These are phyloP conservation scores for Mus spretus DNA, from an alignment of 2,797 vertebrate genomes.

Conservation along the genomic window DNA sequence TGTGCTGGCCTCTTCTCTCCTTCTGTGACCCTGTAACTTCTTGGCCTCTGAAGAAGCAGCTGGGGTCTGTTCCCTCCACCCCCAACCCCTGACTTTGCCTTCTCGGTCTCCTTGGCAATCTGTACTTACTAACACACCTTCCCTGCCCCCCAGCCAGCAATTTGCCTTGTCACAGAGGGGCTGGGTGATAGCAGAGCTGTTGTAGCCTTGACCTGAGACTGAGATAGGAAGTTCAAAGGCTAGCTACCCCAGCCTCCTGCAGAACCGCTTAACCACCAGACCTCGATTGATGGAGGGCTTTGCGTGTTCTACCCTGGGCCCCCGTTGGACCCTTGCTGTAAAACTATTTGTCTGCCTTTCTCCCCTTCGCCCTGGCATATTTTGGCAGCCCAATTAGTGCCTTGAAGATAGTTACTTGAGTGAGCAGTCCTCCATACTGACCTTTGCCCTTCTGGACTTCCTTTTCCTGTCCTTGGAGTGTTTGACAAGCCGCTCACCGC, in stretches of 20 bases:
- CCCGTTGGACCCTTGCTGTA: slow-evolving; percentile 67
- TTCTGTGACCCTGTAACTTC: not conserved
- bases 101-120: not conserved
- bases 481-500: slow-evolving; percentile 76
- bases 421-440: slow-evolving; percentile 37
- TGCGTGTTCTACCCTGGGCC: not conserved
- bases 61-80: not conserved
- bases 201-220: not conserved
- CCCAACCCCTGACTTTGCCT: not conserved
- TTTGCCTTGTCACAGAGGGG: not conserved
- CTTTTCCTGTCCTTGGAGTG: slow-evolving; percentile 69
- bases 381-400: slow-evolving; percentile 84
- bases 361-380: slow-evolving; percentile 30
- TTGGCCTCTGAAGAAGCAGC: not conserved
- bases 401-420: slow-evolving; percentile 70
- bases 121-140: not conserved
- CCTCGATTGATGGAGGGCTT: not conserved
- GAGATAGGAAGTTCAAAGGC: not conserved
- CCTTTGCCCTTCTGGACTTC: slow-evolving; percentile 73
- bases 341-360: slow-evolving; percentile 73
- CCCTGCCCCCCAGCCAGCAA: not conserved
- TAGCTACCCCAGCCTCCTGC: not conserved
- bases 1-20: not conserved
- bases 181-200: not conserved
- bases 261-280: not conserved